phyloP scores from a whole-genome alignment of 2,888 invertebrate genomes.

The Orchestes rusci region DNA sequence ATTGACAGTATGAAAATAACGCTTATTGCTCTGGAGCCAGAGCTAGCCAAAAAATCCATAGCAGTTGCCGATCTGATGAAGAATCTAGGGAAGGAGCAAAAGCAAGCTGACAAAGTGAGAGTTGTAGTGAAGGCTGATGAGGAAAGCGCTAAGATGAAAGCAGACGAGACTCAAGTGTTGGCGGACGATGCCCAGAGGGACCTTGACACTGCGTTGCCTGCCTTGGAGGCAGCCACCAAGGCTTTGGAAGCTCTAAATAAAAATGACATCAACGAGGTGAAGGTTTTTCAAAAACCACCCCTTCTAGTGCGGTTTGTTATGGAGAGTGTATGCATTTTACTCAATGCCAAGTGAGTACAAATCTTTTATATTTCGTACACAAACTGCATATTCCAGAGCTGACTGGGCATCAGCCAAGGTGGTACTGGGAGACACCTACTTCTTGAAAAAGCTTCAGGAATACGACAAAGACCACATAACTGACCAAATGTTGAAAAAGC shows the following conservation, averaged over 20 bases:
- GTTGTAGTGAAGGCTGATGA: constrained; percentile 76
- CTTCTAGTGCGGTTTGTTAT: constrained; percentile 80
- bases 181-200: constrained; percentile 82
- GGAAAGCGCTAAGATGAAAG: constrained; percentile 77
- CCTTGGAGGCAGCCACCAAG: constrained; percentile 74
- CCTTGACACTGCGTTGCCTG: constrained; percentile 79
- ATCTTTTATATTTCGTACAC: too few species aligned
- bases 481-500: constrained; percentile 65
- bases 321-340: constrained; percentile 83
- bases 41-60: constrained; percentile 67
- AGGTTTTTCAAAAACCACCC: constrained; percentile 84
- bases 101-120: constrained; percentile 73
- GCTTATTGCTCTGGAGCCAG: constrained; percentile 72
- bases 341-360: constrained; percentile 64
- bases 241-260: constrained; percentile 82
- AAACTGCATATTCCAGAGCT: too few species aligned
- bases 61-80: constrained; percentile 70
- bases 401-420: constrained; percentile 82
- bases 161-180: constrained; percentile 72
- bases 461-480: constrained; percentile 84
- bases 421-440: constrained; percentile 74
- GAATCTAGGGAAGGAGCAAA: constrained; percentile 70
- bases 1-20: constrained; percentile 83
- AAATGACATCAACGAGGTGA: constrained; percentile 82
- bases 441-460: constrained; percentile 72